A percentile compares a stretch with the other conserved stretches of the same genome.
Evolutionary conservation across 2,113 vertebrate species (phyloP).

Genomic region (Pachyramphus minor): DNA sequence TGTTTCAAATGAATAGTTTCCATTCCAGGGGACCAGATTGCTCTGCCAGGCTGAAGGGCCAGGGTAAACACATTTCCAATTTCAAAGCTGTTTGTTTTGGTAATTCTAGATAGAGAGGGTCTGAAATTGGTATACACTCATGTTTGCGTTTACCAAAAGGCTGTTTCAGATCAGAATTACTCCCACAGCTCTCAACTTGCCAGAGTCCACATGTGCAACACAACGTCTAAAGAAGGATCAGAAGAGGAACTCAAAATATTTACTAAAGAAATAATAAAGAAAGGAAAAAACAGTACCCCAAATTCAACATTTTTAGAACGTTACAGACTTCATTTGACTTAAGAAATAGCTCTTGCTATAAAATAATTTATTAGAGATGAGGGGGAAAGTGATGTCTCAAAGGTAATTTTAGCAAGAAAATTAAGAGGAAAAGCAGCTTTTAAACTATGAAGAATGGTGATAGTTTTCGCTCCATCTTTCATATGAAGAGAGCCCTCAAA

Average conservation of each 20-base stretch:
- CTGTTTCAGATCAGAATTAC: not conserved
- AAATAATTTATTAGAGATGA: not conserved
- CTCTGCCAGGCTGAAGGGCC: not conserved
- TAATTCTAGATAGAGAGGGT: constrained; percentile 4
- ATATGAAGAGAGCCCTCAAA: not conserved
- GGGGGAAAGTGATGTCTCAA: not conserved
- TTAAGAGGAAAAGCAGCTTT: not conserved
- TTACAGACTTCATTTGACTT: not conserved
- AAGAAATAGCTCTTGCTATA: not conserved
- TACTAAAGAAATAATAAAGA: not conserved
- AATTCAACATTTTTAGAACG: not conserved
- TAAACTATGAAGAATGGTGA: not conserved
- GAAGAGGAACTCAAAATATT: not conserved
- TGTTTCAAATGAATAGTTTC: not conserved
- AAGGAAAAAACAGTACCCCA: not conserved
- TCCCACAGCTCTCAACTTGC: not conserved
- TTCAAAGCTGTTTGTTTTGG: constrained; percentile 29
- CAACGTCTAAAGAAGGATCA: not conserved
- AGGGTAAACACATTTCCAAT: constrained; percentile 32
- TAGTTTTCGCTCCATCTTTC: not conserved
- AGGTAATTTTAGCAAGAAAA: not conserved
- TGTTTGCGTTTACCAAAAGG: constrained; percentile 8
- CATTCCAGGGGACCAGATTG: not conserved
- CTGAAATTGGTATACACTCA: not conserved
- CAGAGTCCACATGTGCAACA: not conserved